A percentile compares a stretch with the other conserved stretches of the same genome.
Conservation (phyloP, 2,888 invertebrate genomes). For the Escarpia spicata region DNA sequence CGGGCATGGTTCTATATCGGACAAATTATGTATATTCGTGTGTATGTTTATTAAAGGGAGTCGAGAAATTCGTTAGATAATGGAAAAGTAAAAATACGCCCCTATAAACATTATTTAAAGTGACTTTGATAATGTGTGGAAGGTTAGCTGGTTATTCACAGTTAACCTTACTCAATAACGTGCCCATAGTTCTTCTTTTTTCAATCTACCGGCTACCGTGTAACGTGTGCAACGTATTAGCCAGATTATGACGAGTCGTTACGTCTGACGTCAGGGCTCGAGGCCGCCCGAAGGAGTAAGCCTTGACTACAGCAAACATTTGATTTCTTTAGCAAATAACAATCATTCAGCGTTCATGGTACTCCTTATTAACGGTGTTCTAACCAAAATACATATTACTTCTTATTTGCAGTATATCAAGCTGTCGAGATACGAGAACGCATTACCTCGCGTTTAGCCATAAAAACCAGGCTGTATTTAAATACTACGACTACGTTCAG, state of each 20-base stretch:
- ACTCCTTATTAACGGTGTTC: background rate
- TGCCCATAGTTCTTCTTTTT: background rate
- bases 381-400: background rate
- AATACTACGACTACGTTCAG: background rate
- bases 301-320: slow-evolving; percentile 2
- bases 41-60: too few relatives aligned
- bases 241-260: slow-evolving; percentile 8
- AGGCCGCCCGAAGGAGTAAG: background rate
- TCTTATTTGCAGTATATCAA: background rate
- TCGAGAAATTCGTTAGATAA: too few relatives aligned
- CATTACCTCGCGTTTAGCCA: background rate
- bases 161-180: background rate
- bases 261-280: slow-evolving; percentile 16
- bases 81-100: too few relatives aligned
- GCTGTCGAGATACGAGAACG: background rate
- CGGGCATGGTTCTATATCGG: too few relatives aligned
- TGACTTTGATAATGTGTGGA: too few relatives aligned
- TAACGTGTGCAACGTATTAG: slow-evolving; percentile 16
- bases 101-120: too few relatives aligned
- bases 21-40: too few relatives aligned
- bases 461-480: background rate
- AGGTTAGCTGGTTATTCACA: background rate
- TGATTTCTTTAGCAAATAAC: background rate
- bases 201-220: background rate
- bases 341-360: background rate